A percentile compares a stretch with the other conserved stretches of the same genome.
Conservation (phyloP, 2,888 invertebrate species). For the Polymixis lichenea region DNA sequence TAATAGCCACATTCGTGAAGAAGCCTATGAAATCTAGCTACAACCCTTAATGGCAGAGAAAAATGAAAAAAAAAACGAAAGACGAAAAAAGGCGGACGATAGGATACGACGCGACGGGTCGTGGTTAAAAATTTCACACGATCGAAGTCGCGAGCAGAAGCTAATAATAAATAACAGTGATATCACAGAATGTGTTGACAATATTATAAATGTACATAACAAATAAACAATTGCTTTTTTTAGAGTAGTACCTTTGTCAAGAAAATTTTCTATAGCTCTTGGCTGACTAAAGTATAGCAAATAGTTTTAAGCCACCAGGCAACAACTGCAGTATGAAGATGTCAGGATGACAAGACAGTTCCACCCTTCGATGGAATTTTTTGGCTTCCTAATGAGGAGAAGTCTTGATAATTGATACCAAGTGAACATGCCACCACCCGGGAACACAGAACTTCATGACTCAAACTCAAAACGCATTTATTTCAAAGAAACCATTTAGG, state of each 20-base stretch:
- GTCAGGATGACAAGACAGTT: background rate
- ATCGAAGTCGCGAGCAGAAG: no score
- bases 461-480: no score
- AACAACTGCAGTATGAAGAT: background rate
- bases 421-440: background rate
- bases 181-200: background rate
- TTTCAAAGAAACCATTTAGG: no score
- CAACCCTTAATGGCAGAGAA: no score
- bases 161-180: background rate
- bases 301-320: background rate
- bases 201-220: background rate
- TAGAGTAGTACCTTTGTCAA: background rate
- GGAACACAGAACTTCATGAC: background rate
- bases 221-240: background rate
- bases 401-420: background rate
- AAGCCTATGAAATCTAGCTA: no score
- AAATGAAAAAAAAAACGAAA: no score
- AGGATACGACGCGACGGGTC: no score
- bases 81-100: no score
- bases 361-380: background rate
- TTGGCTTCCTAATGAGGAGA: background rate
- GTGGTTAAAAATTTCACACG: no score
- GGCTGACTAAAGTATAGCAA: no score
- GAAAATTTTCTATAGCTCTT: no score
- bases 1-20: no score